Conservation (phyloP, 2,797 vertebrate genomes). For the Mus minutoides region DNA sequence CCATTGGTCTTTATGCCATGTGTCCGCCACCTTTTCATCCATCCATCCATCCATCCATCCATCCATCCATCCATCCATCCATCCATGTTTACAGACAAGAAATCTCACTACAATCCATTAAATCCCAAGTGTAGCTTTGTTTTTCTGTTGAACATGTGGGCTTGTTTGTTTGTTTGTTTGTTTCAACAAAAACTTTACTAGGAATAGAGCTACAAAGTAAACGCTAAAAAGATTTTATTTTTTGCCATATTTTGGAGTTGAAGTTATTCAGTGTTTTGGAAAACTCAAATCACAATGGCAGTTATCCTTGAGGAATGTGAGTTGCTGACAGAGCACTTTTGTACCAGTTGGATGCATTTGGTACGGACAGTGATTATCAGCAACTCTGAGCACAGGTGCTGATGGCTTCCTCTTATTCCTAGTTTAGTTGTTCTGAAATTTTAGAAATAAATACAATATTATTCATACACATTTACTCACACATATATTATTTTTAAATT, state of each 20-base stretch:
- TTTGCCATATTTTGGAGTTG: conserved; percentile 37
- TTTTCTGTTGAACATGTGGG: neutral
- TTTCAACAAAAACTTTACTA: neutral
- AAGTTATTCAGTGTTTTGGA: neutral
- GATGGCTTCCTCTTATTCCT: neutral
- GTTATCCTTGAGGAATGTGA: neutral
- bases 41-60: neutral
- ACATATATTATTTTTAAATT: neutral
- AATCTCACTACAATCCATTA: neutral
- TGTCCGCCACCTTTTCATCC: neutral
- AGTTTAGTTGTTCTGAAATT: neutral
- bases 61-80: neutral
- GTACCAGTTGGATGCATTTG: neutral
- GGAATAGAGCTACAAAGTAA: neutral
- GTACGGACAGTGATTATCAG: neutral
- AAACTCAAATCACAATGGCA: neutral
- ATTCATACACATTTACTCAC: neutral
- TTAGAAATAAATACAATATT: neutral
- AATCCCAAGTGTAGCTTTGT: neutral
- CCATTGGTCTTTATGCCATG: neutral
- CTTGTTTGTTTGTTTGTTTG: neutral
- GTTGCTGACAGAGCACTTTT: neutral
- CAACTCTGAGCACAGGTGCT: neutral
- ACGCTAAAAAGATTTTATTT: neutral
- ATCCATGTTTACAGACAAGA: neutral